A percentile compares a stretch with the other conserved stretches of the same genome.
Conservation (phyloP, 2,797 vertebrate genomes). For the Spinus pinus region DNA sequence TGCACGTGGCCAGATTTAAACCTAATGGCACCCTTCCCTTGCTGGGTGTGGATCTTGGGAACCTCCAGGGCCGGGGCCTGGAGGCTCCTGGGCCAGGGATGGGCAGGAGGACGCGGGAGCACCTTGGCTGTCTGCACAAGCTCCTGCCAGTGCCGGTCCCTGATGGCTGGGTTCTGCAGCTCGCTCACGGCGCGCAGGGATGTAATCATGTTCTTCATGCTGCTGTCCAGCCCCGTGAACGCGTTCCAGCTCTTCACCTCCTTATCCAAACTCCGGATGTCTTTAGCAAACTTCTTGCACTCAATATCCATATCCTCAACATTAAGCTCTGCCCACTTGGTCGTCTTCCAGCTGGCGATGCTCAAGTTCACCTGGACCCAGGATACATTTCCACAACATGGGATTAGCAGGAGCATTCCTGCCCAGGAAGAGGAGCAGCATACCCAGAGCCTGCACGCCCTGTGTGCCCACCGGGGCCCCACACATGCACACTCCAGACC, state of each 20-base stretch:
- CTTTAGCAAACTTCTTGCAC: conserved; percentile 77
- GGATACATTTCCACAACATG: fast-evolving
- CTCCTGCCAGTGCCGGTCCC: conserved; percentile 77
- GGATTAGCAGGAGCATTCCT: neutral
- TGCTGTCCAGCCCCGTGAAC: conserved; percentile 71
- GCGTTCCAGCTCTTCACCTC: conserved; percentile 74
- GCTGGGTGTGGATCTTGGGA: neutral
- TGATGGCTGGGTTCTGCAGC: conserved; percentile 77
- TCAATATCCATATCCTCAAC: conserved; percentile 77
- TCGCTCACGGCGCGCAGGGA: conserved; percentile 70
- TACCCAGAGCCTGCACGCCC: fast-evolving
- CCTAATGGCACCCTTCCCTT: neutral
- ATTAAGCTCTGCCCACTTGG: conserved; percentile 72
- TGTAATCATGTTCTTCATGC: conserved; percentile 70
- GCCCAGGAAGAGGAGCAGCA: neutral
- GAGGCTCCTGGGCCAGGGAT: neutral
- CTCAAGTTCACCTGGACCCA: conserved; percentile 66
- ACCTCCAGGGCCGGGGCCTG: fast-evolving
- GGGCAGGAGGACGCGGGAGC: neutral
- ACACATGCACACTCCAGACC: fast-evolving
- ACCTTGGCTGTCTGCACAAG: conserved; percentile 78
- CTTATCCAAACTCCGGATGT: conserved; percentile 72
- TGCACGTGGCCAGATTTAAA: neutral
- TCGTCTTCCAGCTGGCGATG: conserved; percentile 74
- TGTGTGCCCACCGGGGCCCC: fast-evolving